phyloP scores from a whole-genome alignment of 2,888 invertebrate genomes.

The Rambutsinella grinnellia region DNA sequence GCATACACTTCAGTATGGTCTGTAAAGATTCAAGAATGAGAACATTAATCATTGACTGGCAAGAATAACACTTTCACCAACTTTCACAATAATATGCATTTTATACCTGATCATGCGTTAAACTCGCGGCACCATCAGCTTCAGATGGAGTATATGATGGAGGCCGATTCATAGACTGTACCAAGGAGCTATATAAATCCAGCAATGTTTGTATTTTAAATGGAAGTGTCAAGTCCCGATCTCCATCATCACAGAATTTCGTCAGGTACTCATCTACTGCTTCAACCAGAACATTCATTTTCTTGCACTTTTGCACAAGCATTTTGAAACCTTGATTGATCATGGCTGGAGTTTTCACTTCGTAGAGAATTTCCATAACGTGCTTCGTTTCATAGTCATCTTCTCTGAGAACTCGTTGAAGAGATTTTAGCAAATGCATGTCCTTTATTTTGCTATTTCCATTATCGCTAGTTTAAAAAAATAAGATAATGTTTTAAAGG shows the following conservation, averaged over 20 bases:
- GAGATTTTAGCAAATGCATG: constrained; percentile 84
- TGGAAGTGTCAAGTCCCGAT: constrained; percentile 54
- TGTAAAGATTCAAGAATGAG: constrained; percentile 45
- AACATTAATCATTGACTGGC: background rate
- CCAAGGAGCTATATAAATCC: constrained; percentile 57
- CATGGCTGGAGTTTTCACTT: constrained; percentile 67
- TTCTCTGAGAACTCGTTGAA: constrained; percentile 67
- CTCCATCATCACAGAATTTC: constrained; percentile 61
- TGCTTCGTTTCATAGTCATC: constrained; percentile 33
- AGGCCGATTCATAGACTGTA: constrained; percentile 44
- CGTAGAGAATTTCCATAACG: constrained; percentile 63
- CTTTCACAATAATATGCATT: background rate
- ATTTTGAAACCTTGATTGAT: constrained; percentile 67
- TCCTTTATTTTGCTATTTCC: constrained; percentile 90
- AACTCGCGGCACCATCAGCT: constrained; percentile 20
- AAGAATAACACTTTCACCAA: too few species aligned
- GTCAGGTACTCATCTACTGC: constrained; percentile 54
- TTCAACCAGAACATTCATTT: constrained; percentile 35
- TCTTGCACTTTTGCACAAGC: constrained; percentile 58
- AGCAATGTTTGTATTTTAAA: constrained; percentile 57
- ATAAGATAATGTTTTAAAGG: constrained; percentile 1
- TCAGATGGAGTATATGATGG: constrained; percentile 50
- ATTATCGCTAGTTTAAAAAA: constrained; percentile 76
- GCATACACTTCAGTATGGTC: constrained; percentile 66
- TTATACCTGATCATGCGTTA: constrained; percentile 31